Percentiles rank a stretch among this genome's conserved stretches.
Evolutionary conservation across 30 jellyfish, hydroid and myxozoan species (phyloP).

Genomic region (Cassiopea xamachana): DNA sequence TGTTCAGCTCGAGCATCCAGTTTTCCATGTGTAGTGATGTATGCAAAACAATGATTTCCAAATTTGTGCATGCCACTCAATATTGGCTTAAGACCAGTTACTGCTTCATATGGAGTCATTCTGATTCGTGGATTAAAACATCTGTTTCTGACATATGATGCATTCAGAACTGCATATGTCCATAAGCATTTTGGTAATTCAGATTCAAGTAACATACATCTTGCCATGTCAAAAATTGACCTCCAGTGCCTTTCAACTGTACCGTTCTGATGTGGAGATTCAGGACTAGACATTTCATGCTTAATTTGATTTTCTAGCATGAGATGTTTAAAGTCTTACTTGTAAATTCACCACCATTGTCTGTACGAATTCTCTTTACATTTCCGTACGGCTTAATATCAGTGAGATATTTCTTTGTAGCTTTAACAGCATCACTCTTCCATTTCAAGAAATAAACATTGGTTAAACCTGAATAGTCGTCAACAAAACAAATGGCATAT

Average conservation of each 20-base stretch:
- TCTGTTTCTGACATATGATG: conserved; percentile 60
- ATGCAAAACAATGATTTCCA: conserved; percentile 66
- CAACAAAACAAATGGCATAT: conserved; percentile 27
- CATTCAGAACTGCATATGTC: conserved; percentile 83
- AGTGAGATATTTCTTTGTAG: conserved; percentile 56
- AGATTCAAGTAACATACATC: conserved; percentile 67
- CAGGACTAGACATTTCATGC: conserved; percentile 49
- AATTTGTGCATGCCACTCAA: conserved; percentile 35
- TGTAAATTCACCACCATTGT: conserved; percentile 59
- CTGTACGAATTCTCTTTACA: conserved; percentile 52
- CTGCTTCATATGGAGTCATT: conserved; percentile 49
- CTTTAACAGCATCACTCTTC: conserved; percentile 19
- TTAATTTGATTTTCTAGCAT: conserved; percentile 31
- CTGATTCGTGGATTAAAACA: conserved; percentile 38
- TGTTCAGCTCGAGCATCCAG: conserved; percentile 48
- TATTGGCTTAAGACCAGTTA: conserved; percentile 49
- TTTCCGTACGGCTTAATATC: conserved; percentile 69
- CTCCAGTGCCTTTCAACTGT: conserved; percentile 66
- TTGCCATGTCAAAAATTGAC: conserved; percentile 52
- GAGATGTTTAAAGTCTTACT: conserved; percentile 30
- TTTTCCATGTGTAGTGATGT: conserved; percentile 23
- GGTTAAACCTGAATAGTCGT: conserved; percentile 3
- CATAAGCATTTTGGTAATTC: conserved; percentile 77
- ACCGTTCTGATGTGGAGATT: conserved; percentile 79
- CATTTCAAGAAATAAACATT: neutral